Base-by-base conservation (phyloP, 2,113 vertebrate species). In the Chionis minor region DNA sequence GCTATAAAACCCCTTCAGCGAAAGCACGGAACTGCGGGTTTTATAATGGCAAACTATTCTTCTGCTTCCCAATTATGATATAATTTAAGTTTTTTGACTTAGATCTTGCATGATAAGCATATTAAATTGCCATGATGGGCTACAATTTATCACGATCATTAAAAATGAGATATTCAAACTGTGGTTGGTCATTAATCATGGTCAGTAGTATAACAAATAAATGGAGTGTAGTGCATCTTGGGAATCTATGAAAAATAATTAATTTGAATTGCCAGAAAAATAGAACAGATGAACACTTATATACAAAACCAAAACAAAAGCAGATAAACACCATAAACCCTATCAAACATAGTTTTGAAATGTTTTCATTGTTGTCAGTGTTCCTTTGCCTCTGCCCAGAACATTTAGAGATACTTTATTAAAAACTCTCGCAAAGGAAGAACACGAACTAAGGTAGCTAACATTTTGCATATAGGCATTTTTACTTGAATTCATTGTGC, bases 181-280 rank as follows among this genome's bases (percentile, higher is more conserved):
- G 75, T 42, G 44, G 77, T 61, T 81, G 83, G 92, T 96, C 95
- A 96, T 97, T 97, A 97, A 97, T 97, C 97, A 97, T 93, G 91
- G 92, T 94, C 95, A 96, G 81, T 14, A 81, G 28, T 71, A 88
- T 49, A 93, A 95, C 67, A 96, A 95, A 96, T 79, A 97, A 95
- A 96, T 79, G 85, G 82, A 86, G 83, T 94, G 89, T 27, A 86
- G 77, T 90, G 82, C 81, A 91, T 93, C 92, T 95, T 92, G 83
- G 89, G 89, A 84, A 92, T 91, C 71, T 66, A 51, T 67, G 69
- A 88, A 96, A 87, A 86, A 93, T 81, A 96, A 96, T 96, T 93
- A 90, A 92, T 81, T 90, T 96, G 73, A 90, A 93, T 94, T 90
- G 61, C 63, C n/a, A 84, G 58, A 90, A 95, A 96, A 94, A 88